Evolutionary conservation across 2,888 invertebrate species (phyloP), one percentile per base, ranked within the genome.

Genomic region (Zaprionus bogoriensis): DNA sequence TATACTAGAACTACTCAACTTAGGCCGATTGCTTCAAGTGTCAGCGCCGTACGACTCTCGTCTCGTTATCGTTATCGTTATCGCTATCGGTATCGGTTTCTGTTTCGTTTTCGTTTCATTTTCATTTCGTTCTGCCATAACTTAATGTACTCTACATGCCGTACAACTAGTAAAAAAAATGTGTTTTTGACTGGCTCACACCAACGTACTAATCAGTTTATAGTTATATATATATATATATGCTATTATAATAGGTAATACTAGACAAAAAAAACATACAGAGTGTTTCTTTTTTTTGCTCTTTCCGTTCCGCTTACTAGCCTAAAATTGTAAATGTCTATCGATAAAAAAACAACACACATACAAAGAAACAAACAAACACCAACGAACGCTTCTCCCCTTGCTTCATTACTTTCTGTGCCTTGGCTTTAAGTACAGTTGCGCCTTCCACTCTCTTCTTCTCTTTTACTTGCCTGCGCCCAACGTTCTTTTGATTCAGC

Each of bases 1-100:
- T 64, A 67, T 53, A 62, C 77, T 87, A 67, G 81, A 83, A 61
- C 87, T 87, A 87, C 79, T 87, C 87, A 86, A 77, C 69, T 79
- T 65, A 74, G 77, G 70, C 77, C 65, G 48, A 19, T 39, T 39
- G 38, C 38, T 36, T 36, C 32, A 36, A 17, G 32, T 36, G 32
- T 17, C 17, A 3, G 12, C 10, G 2, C 14, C 32, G 5, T 32
- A 14, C 14, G 32, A 32, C 32, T 30, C 12, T 4, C n/a, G n/a
- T 30, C 30, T 10, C 10, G 30, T 30, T n/a, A n/a, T 10, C 10
- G n/a, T n/a, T n/a, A n/a, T n/a, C 10, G 32, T 36, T 9, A 36
- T 36, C 32, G 32, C 17, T 55, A n/a, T 55, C 39, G 32, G 9
- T 30, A 20, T 22, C 36, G 17, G 22, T 48, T 36, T 59, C 20